Evolutionary conservation across 2,113 vertebrate genomes (phyloP), one percentile per base, ranked within the genome.

Genomic region (Micromys minutus): DNA sequence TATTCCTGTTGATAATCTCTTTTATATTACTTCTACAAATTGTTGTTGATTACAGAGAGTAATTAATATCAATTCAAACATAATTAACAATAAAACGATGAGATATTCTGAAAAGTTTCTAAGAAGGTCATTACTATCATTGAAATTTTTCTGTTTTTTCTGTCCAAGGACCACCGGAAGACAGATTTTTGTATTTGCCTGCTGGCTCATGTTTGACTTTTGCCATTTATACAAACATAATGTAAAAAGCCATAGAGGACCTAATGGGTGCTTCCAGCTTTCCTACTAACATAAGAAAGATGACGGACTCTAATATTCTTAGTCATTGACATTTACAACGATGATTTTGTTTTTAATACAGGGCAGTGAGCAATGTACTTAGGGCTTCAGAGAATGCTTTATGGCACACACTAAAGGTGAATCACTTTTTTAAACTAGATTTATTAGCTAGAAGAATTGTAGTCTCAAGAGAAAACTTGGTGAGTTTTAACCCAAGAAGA

Each of bases 251-350:
- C 98, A 98, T 97, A 94, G 96, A 94, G 94, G 97, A 98, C 88
- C 93, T 98, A 98, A 98, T 98, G 98, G 97, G 97, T 97, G 96
- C 97, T 98, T 98, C 96, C 87, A 98, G 98, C 96, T 97, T 98
- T 98, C 98, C 97, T 91, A 91, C 93, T 96, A 96, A 96, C 96
- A 93, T 1, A 1, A 97, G 96, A 97, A 97, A 97, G 97, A 98
- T 98, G 97, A 97, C 97, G 79, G 96, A 89, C 97, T 98, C 98
- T 98, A 98, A 98, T 97, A 98, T 98, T 97, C 97, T 93, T 97
- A 98, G 98, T 97, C 98, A 98, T 97, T 99, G 98, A 98, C 98
- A 99, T 99, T 98, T 99, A 98, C 98, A 99, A 98, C 98, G 97
- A 95, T 97, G 96, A 96, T 96, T 97, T 98, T 98, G 98, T 98